Percentiles rank a stretch among this genome's conserved stretches.
These are phyloP conservation scores for Meteorus cinctellus DNA, from an alignment of 2,888 invertebrate species.

Conservation along the genomic window DNA sequence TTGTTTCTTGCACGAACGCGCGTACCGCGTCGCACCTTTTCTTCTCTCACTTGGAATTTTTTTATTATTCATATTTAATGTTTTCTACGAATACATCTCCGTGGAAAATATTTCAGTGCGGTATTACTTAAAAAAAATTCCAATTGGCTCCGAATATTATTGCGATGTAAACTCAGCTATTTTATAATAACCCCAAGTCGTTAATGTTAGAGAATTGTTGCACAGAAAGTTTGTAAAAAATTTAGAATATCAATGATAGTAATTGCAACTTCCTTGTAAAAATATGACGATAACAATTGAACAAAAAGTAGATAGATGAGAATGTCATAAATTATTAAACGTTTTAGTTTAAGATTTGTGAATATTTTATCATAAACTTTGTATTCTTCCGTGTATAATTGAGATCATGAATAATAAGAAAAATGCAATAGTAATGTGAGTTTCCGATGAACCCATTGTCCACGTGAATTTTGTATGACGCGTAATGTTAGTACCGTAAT, in stretches of 20 bases:
- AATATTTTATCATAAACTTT: too few species aligned
- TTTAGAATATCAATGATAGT: background rate
- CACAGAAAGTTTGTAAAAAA: too few species aligned
- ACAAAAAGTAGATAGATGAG: background rate
- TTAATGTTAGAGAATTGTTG: background rate
- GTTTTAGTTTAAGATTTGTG: background rate
- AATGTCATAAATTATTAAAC: background rate
- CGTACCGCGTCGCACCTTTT: slow-evolving; percentile 26
- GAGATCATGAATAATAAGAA: background rate
- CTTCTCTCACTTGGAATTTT: slow-evolving; percentile 6
- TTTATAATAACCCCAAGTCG: background rate
- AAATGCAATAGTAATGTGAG: slow-evolving; percentile 26
- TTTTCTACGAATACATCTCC: background rate
- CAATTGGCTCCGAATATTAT: background rate
- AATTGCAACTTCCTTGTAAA: background rate
- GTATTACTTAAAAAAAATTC: background rate
- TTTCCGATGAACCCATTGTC: slow-evolving; percentile 46
- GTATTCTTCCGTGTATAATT: background rate
- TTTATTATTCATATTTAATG: slow-evolving; percentile 11
- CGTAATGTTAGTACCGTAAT: slow-evolving; percentile 69
- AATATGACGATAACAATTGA: background rate
- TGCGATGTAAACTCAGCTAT: background rate
- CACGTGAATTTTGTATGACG: slow-evolving; percentile 57
- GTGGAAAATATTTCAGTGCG: background rate
- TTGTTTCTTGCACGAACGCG: slow-evolving; percentile 54